phyloP scores from a whole-genome alignment of 2,888 invertebrate genomes.

The Drosophila kuntzei region DNA sequence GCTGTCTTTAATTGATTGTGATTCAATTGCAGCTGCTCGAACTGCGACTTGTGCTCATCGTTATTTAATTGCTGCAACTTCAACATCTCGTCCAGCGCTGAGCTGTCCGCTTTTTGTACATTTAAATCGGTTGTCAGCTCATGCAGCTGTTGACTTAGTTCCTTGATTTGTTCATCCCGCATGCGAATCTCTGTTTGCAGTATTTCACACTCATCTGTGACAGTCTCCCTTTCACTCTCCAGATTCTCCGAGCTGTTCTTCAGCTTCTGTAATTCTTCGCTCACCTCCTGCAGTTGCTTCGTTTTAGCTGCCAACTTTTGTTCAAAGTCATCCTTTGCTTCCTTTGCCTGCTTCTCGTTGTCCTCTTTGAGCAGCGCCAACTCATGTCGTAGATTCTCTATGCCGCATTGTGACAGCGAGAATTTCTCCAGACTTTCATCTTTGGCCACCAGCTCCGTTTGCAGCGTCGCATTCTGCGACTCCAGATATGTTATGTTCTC shows the following conservation, averaged over 20 bases:
- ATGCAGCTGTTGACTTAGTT: slow-evolving; percentile 64
- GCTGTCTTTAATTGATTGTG: slow-evolving; percentile 64
- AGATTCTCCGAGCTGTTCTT: slow-evolving; percentile 58
- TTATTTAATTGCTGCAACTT: slow-evolving; percentile 60
- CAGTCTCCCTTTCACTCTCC: slow-evolving; percentile 68
- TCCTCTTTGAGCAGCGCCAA: slow-evolving; percentile 75
- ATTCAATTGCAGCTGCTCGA: slow-evolving; percentile 67
- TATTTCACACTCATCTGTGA: slow-evolving; percentile 72
- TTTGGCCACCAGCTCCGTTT: slow-evolving; percentile 78
- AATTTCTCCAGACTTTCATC: slow-evolving; percentile 84
- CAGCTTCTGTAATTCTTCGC: slow-evolving; percentile 53
- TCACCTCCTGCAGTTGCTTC: slow-evolving; percentile 62
- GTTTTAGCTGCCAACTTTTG: slow-evolving; percentile 65
- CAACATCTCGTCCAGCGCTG: slow-evolving; percentile 77
- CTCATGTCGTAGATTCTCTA: slow-evolving; percentile 80
- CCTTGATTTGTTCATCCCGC: slow-evolving; percentile 70
- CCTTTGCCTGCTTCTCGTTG: slow-evolving; percentile 70
- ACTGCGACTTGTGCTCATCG: slow-evolving; percentile 40
- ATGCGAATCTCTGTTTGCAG: slow-evolving; percentile 74
- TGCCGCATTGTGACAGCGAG: slow-evolving; percentile 76
- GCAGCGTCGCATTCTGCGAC: slow-evolving; percentile 76
- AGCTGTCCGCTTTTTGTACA: slow-evolving; percentile 77
- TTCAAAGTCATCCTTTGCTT: slow-evolving; percentile 45
- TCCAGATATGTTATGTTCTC: slow-evolving; percentile 77
- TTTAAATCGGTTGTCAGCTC: slow-evolving; percentile 71